phyloP scores from a whole-genome alignment of 2,888 invertebrate species.

The Agrypnus murinus region DNA sequence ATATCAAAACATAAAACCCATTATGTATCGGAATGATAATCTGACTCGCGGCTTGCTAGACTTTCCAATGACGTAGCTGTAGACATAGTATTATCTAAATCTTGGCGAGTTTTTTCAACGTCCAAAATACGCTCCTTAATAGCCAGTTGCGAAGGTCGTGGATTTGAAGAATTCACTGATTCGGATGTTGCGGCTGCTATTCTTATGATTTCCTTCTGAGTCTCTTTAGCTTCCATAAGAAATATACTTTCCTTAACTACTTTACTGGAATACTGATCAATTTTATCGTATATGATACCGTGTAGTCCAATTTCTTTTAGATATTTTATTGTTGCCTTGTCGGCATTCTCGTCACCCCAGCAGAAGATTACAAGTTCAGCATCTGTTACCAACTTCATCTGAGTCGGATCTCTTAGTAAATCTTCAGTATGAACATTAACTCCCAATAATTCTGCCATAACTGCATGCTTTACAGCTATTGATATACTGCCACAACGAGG shows the following conservation, averaged over 20 bases:
- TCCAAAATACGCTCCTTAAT: constrained; percentile 67
- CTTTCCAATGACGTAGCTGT: constrained; percentile 77
- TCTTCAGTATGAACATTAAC: constrained; percentile 96
- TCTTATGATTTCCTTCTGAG: constrained; percentile 77
- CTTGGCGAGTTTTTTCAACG: constrained; percentile 66
- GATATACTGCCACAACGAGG: constrained; percentile 87
- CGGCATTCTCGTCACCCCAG: constrained; percentile 98
- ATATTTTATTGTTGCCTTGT: constrained; percentile 87
- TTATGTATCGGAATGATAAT: constrained; percentile 26
- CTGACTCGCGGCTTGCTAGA: constrained; percentile 63
- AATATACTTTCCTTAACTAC: constrained; percentile 89
- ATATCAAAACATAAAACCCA: constrained; percentile 29
- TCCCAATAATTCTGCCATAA: constrained; percentile 88
- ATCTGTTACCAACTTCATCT: constrained; percentile 86
- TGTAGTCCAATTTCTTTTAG: constrained; percentile 93
- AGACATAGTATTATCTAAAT: constrained; percentile 67
- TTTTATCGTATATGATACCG: constrained; percentile 97
- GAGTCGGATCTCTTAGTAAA: constrained; percentile 86
- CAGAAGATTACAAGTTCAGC: constrained; percentile 93
- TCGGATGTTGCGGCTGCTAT: constrained; percentile 68
- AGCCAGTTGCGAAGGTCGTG: constrained; percentile 5
- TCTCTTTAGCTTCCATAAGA: constrained; percentile 84
- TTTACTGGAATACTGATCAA: constrained; percentile 83
- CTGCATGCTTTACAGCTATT: constrained; percentile 88
- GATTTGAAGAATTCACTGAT: constrained; percentile 49